These are phyloP conservation scores for Spatulosminthurus flaviceps DNA, from an alignment of 2,888 invertebrate genomes.

Conservation along the genomic window DNA sequence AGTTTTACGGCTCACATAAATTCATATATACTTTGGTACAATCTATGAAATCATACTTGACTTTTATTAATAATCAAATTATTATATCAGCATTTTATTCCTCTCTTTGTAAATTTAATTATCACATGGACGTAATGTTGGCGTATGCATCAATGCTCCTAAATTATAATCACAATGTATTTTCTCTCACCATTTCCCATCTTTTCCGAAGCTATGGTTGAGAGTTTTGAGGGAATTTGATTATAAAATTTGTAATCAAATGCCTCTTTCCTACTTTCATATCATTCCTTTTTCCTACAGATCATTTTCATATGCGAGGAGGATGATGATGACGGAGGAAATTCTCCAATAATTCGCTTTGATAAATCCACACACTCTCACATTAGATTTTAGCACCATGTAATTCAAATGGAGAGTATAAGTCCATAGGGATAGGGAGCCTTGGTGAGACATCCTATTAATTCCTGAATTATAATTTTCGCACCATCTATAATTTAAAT, in stretches of 20 bases:
- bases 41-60: conserved; percentile 6
- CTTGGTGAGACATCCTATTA: too few relatives aligned
- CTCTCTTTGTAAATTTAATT: neutral
- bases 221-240: neutral
- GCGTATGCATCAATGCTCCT: neutral
- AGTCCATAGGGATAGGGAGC: too few relatives aligned
- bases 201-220: neutral
- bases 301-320: neutral
- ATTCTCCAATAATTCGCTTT: neutral
- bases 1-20: conserved; percentile 17
- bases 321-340: neutral
- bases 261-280: neutral
- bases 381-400: neutral
- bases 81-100: conserved; percentile 9
- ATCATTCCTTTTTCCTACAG: neutral
- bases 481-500: too few relatives aligned
- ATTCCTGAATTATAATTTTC: too few relatives aligned
- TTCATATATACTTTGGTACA: neutral
- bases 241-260: conserved; percentile 14
- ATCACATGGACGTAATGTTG: neutral
- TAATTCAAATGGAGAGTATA: too few relatives aligned
- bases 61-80: conserved; percentile 31
- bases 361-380: neutral
- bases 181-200: neutral
- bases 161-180: neutral